A percentile compares a stretch with the other conserved stretches of the same genome.
phyloP scores from a whole-genome alignment of 1,140 invertebrate genomes.

The Protaetia brevitarsis region DNA sequence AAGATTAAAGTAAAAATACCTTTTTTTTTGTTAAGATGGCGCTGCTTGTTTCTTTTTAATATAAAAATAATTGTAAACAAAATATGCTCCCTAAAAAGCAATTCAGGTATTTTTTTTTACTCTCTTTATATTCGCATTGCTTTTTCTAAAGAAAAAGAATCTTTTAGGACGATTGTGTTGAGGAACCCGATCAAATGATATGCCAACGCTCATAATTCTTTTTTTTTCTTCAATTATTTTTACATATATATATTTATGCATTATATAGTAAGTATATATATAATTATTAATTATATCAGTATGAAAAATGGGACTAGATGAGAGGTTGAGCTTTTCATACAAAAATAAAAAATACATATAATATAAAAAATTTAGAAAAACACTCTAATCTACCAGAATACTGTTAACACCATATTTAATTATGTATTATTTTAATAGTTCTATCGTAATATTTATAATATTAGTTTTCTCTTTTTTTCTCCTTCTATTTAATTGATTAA shows the following conservation, averaged over 20 bases:
- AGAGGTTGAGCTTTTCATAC: slow-evolving; percentile 50
- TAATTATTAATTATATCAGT: slow-evolving; percentile 13
- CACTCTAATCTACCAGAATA: slow-evolving; percentile 49
- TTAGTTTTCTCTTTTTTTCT: neutral
- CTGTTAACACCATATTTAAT: slow-evolving; percentile 48
- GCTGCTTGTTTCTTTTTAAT: too few species aligned
- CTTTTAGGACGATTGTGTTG: too few species aligned
- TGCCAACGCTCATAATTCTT: neutral
- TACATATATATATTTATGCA: neutral
- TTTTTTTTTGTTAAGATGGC: too few species aligned
- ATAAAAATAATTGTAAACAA: too few species aligned
- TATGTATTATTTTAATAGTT: slow-evolving; percentile 26
- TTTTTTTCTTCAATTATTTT: too few species aligned
- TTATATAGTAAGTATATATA: neutral
- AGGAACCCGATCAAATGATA: too few species aligned
- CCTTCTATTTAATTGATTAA: neutral
- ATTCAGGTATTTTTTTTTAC: too few species aligned
- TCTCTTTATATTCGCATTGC: too few species aligned
- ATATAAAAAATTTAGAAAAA: slow-evolving; percentile 51
- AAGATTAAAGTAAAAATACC: too few species aligned
- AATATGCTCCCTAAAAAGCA: too few species aligned
- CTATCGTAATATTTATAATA: slow-evolving; percentile 20
- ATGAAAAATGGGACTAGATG: slow-evolving; percentile 46
- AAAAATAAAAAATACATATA: slow-evolving; percentile 52
- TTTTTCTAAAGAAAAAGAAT: too few species aligned